These are phyloP conservation scores for Chaetoderma sp. DNA, from an alignment of 2,888 invertebrate species.

Conservation along the genomic window DNA sequence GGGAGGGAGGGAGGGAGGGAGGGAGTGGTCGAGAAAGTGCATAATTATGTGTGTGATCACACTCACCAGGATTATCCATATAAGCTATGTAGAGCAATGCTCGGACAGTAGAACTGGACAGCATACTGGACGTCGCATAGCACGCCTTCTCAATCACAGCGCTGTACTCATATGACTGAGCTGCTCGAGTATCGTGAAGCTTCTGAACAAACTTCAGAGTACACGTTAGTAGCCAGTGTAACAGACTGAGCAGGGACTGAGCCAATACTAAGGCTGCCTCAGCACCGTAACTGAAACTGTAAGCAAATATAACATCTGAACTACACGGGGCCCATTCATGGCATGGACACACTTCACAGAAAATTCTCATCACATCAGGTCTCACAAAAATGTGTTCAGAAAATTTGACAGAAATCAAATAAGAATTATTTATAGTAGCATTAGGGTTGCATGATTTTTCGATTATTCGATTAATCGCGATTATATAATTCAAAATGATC, in stretches of 20 bases:
- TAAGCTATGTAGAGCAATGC: slow-evolving; percentile 67
- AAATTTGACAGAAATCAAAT: too few species aligned
- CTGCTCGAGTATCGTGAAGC: slow-evolving; percentile 58
- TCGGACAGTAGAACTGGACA: slow-evolving; percentile 60
- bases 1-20: too few species aligned
- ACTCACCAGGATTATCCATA: slow-evolving; percentile 74
- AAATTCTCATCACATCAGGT: too few species aligned
- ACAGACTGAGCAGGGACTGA: slow-evolving; percentile 76
- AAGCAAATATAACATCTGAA: slow-evolving; percentile 20
- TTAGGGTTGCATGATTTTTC: too few species aligned
- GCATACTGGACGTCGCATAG: slow-evolving; percentile 58
- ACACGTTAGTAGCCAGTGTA: slow-evolving; percentile 64
- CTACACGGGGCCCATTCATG: neutral
- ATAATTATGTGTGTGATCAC: too few species aligned
- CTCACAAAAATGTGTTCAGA: too few species aligned
- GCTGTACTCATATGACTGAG: slow-evolving; percentile 58
- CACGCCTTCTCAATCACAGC: slow-evolving; percentile 64
- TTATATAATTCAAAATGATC: too few species aligned
- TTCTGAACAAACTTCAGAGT: slow-evolving; percentile 62
- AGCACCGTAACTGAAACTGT: slow-evolving; percentile 74
- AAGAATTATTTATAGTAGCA: too few species aligned
- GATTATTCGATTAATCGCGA: too few species aligned
- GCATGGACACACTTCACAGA: too few species aligned
- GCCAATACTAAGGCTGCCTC: slow-evolving; percentile 87
- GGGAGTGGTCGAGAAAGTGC: too few species aligned